Percentiles rank a stretch among this genome's conserved stretches.
phyloP scores from a whole-genome alignment of 2,113 vertebrate species.

The Leucosticte australis region DNA sequence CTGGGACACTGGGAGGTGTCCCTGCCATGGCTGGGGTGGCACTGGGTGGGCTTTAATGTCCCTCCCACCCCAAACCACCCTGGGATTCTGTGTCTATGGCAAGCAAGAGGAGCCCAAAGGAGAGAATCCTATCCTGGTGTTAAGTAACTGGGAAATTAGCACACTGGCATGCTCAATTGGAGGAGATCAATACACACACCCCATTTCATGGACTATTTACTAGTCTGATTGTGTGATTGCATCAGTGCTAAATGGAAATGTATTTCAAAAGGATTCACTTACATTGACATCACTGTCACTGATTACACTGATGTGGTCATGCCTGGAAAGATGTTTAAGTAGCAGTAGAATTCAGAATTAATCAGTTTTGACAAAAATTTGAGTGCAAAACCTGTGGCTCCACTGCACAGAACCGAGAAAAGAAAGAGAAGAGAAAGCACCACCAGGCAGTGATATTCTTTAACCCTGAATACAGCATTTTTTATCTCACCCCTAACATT shows the following conservation, averaged over 20 bases:
- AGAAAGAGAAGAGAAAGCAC: background rate
- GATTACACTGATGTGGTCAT: background rate
- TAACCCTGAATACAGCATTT: background rate
- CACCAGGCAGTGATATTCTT: background rate
- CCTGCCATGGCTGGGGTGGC: background rate
- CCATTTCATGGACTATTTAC: constrained; percentile 1
- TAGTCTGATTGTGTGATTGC: background rate
- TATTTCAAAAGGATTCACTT: background rate
- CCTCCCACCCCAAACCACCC: background rate
- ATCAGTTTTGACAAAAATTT: background rate
- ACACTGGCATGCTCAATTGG: background rate
- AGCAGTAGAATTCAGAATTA: constrained; percentile 12
- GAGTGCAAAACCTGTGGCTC: background rate
- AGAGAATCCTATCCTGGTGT: background rate
- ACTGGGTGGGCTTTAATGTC: fast-evolving
- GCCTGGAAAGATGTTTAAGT: constrained; percentile 20
- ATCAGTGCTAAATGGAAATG: background rate
- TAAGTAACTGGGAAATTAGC: background rate
- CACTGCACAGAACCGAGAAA: background rate
- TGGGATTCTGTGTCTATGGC: background rate
- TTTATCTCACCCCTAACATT: background rate
- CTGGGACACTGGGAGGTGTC: background rate
- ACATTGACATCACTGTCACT: background rate
- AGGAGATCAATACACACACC: background rate
- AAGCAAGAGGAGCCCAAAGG: background rate